Base-by-base conservation (phyloP, 2,797 vertebrate genomes). In the Champsocephalus gunnari region DNA sequence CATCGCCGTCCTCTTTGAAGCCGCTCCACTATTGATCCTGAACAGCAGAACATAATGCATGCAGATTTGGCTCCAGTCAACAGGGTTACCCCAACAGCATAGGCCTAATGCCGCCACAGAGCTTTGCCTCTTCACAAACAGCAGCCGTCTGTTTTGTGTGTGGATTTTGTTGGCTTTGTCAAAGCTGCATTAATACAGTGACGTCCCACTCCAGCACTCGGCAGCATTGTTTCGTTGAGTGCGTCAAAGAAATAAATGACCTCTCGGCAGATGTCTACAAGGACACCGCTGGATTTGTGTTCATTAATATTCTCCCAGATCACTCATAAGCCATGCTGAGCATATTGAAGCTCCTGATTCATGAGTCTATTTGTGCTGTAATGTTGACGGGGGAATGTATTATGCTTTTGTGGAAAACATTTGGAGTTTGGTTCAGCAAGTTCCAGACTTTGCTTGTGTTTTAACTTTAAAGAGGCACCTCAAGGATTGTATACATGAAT, bases 21-120 rank as follows among this genome's bases (percentile, higher is more conserved):
- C 84, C 55, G 75, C 84, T 80, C 80, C 78, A 64, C 87, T 85
- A 90, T 92, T 89, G 89, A 93, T 92, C 56, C 66, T 0, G 62
- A 69, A 65, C 76, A 62, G 72, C 60, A 71, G 14, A 84, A 79
- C 75, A 75, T 65, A 77, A 87, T 76, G 80, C 79, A 89, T 86
- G 87, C 77, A 89, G 86, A 90, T 87, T 75, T 61, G 77, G 67
- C 77, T 68, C 47, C 67, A 74, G 84, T 77, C 59, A 32, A 60
- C 68, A 62, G 71, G 47, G 72, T 79, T 72, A 65, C 78, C 53
- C 67, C 78, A 56, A 65, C 69, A 65, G 64, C 78, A 69, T 32
- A 11, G 66, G 63, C 62, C 68, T 32, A 1, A 49, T 61, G 66
- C 61, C 28, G 34, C 54, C 73, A 73, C 71, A 59, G 75, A 86